Conservation (phyloP, 2,888 invertebrate genomes). For the Caenorhabditis angaria region DNA sequence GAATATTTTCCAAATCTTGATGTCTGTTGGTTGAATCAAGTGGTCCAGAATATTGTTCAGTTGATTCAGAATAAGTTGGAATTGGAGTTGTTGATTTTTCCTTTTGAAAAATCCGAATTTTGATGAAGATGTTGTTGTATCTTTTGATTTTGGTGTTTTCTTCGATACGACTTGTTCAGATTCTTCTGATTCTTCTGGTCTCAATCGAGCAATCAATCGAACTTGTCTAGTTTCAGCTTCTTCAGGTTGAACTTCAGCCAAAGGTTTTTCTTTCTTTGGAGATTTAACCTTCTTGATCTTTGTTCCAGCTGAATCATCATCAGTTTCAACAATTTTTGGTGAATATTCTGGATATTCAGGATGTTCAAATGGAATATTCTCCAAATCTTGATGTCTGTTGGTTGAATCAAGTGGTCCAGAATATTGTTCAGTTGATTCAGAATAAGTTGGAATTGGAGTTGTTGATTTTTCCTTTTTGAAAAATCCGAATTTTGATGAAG, state of each 20-base stretch:
- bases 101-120: slow-evolving; percentile 27
- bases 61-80: slow-evolving; percentile 12
- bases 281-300: slow-evolving; percentile 15
- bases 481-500: slow-evolving; percentile 14
- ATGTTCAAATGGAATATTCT: slow-evolving; percentile 23
- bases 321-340: slow-evolving; percentile 19
- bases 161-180: background rate
- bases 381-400: slow-evolving; percentile 24
- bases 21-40: slow-evolving; percentile 15
- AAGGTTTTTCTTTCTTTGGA: slow-evolving; percentile 22
- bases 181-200: slow-evolving; percentile 18
- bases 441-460: slow-evolving; percentile 8
- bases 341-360: slow-evolving; percentile 15
- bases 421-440: slow-evolving; percentile 14
- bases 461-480: background rate
- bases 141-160: slow-evolving; percentile 18
- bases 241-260: slow-evolving; percentile 13
- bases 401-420: slow-evolving; percentile 28
- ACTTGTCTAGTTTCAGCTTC: slow-evolving; percentile 31
- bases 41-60: slow-evolving; percentile 15
- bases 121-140: slow-evolving; percentile 3
- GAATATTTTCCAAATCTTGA: slow-evolving; percentile 23
- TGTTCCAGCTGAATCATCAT: slow-evolving; percentile 20
- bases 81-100: slow-evolving; percentile 14
- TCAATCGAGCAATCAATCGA: slow-evolving; percentile 31